Base-by-base conservation (phyloP, 2,797 vertebrate genomes). In the Ispidina lecontei region DNA sequence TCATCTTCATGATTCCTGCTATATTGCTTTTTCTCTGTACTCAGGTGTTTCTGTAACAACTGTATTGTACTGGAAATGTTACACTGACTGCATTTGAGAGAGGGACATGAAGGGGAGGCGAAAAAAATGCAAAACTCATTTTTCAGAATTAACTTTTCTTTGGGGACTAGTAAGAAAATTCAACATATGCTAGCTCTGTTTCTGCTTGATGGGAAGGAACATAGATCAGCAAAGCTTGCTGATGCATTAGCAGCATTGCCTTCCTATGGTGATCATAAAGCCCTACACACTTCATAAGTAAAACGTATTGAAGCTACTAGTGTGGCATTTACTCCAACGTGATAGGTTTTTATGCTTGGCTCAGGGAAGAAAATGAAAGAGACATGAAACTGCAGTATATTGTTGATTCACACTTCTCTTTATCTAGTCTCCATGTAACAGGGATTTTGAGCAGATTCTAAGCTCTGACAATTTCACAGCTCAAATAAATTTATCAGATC, bases 401-500 rank as follows among this genome's bases (percentile, higher is more conserved):
- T 85, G 94, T 49, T 90, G 84, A 71, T 83, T 93, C 81, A 75
- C 64, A 31, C 63, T 84, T 91, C 44, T 65, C 23, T 56, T 56
- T 35, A 73, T 72, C 70, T 44, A 39, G 21, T 79, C 70, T 87
- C 76, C 10, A 1, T 29, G 29, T 92, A 78, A 58, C 84, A 80
- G 67, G 54, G 78, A 41, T 52, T 96, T 89, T 59, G 69, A 49
- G 23, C 43, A 47, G 83, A 63, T 83, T 92, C 70, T 78, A 16
- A 68, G 43, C 82, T 84, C 26, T 11, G 22, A 51, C 33, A 15
- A 54, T 65, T 88, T 79, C 76, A 84, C 96, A 94, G 88, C 93
- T 73, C 8, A 4, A 77, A 80, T 93, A 91, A 68, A 39, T 95
- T 94, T 81, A 93, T 94, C 96, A 93, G 83, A 91, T 84, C 77